Evolutionary conservation across 2,888 invertebrate species (phyloP).

Genomic region (Pollenia labialis): DNA sequence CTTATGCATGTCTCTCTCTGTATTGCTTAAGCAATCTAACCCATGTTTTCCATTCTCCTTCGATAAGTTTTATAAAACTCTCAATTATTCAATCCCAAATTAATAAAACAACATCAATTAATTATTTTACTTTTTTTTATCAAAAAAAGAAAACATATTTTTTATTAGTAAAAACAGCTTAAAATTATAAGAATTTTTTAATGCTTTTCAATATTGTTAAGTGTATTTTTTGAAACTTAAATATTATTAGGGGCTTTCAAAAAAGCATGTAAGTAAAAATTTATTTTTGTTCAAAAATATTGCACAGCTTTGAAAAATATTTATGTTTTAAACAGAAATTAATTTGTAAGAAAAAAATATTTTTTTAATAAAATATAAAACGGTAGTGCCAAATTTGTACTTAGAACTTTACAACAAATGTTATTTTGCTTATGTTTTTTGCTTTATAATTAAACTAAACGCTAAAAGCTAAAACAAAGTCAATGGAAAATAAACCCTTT

Average conservation of each 20-base stretch:
- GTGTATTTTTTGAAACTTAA: constrained; percentile 13
- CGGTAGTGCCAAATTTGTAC: constrained; percentile 20
- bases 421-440: no score
- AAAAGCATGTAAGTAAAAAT: not conserved
- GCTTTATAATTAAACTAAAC: not conserved
- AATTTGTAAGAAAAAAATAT: not conserved
- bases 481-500: not conserved
- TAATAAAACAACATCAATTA: constrained; percentile 15
- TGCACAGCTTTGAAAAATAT: constrained; percentile 30
- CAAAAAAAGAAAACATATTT: constrained; percentile 40
- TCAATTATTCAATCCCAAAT: not conserved
- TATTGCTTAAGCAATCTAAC: no score
- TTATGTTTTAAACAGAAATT: not conserved
- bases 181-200: constrained; percentile 18
- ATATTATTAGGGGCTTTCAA: constrained; percentile 14
- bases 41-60: no score
- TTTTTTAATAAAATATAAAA: not conserved
- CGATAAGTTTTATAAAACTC: no score
- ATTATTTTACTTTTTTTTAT: constrained; percentile 20
- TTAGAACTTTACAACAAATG: not conserved
- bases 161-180: constrained; percentile 64
- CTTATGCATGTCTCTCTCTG: no score
- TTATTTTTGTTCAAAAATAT: not conserved
- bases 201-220: not conserved
- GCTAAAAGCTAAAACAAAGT: not conserved